Evolutionary conservation across 2,797 vertebrate species (phyloP).

Genomic region (Cheirogaleus major): DNA sequence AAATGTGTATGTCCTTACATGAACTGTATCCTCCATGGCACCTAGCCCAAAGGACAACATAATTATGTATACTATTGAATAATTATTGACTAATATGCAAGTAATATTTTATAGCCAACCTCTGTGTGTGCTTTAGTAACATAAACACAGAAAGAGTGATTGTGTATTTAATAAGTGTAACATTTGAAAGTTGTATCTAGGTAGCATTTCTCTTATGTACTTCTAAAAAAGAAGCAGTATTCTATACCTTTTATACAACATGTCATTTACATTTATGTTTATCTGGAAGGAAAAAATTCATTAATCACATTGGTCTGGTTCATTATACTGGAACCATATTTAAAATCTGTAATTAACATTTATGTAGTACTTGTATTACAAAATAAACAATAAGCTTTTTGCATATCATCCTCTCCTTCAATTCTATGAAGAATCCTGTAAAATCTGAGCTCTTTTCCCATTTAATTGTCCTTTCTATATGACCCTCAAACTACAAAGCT

Average conservation of each 20-base stretch:
- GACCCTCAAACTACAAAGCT: background rate
- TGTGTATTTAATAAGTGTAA: background rate
- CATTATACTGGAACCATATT: background rate
- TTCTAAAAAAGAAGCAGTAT: background rate
- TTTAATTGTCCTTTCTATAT: background rate
- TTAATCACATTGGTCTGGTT: background rate
- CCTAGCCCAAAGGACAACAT: background rate
- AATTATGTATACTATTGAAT: background rate
- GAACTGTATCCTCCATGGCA: background rate
- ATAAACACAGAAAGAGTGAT: background rate
- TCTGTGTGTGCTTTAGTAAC: background rate
- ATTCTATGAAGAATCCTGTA: background rate
- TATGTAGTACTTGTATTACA: background rate
- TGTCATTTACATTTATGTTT: background rate
- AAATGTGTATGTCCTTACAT: background rate
- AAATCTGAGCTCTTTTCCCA: background rate
- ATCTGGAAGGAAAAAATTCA: background rate
- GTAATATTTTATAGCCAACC: background rate
- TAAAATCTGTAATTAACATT: slow-evolving; percentile 8
- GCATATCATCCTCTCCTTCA: background rate
- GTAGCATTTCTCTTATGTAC: background rate
- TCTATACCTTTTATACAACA: background rate
- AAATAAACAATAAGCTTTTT: background rate
- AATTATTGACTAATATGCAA: background rate
- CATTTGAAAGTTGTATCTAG: background rate